Base-by-base conservation (phyloP, 2,888 invertebrate species). In the Meiosimyza decipiens region DNA sequence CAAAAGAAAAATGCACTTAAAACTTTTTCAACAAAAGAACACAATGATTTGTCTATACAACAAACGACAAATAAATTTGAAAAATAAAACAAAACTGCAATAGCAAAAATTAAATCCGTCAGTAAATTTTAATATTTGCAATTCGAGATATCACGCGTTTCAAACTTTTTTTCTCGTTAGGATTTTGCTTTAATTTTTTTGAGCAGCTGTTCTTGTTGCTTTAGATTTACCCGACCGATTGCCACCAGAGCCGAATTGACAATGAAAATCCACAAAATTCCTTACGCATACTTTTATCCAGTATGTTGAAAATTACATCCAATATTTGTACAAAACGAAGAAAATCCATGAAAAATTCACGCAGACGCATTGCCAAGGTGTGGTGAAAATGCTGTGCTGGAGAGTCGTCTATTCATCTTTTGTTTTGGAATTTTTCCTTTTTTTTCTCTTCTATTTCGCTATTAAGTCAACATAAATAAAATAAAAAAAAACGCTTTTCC, bases 171-270 rank as follows among this genome's bases (percentile, higher is more conserved):
- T 57, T 28, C 57, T 22, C 57, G 18, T 57, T n/a, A 54, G 12
- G 12, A 16, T 54, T 40, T 16, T 47, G 49, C 47, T 15, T 49
- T 18, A 49, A 63, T 50, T 47, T 63, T n/a, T 22, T 22, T 63
- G 2, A n/a, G 50, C n/a, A n/a, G 47, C 22, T 28, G 16, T 33
- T 54, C 47, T 63, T 63, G 15, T 63, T 50, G 12, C 57, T 57
- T 57, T 22, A 9, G n/a, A 12, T 54, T 66, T 18, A 50, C 60
- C 77, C 73, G 69, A 76, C 74, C 81, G 81, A 76, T 79, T 78
- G 75, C 78, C 80, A 80, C 77, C 80, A 83, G 76, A 79, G 79
- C 74, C 81, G 78, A 81, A 79, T 78, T 77, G 80, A 78, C 79
- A 83, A 83, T 83, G 83, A 80, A 79, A 75, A 67, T 55, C 63